Conservation (phyloP, 2,113 vertebrate genomes). For the Indri indri region DNA sequence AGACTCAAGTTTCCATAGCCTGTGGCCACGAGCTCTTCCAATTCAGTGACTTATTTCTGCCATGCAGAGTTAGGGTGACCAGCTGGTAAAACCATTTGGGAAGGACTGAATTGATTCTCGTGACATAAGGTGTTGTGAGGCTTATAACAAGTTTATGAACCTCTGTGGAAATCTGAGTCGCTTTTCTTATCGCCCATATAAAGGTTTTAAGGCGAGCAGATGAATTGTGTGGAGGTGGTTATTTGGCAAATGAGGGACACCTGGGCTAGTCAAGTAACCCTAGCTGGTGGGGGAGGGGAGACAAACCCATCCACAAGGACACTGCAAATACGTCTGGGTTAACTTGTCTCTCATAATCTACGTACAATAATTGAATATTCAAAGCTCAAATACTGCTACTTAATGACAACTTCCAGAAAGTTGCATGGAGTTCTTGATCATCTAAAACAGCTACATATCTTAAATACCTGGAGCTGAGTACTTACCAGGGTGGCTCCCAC, state of each 20-base stretch:
- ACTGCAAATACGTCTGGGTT: background rate
- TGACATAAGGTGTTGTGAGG: slow-evolving; percentile 70
- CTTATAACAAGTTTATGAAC: slow-evolving; percentile 73
- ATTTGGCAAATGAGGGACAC: slow-evolving; percentile 54
- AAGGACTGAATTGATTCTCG: slow-evolving; percentile 75
- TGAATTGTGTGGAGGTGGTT: slow-evolving; percentile 38
- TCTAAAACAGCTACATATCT: background rate
- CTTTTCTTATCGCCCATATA: slow-evolving; percentile 71
- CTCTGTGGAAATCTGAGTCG: slow-evolving; percentile 65
- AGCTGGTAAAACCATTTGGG: slow-evolving; percentile 84
- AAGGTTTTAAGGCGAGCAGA: slow-evolving; percentile 62
- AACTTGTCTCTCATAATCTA: background rate
- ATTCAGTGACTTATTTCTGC: slow-evolving; percentile 80
- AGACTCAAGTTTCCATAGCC: slow-evolving; percentile 64
- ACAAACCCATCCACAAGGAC: background rate
- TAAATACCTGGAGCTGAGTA: background rate
- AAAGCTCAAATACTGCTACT: background rate
- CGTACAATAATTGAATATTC: background rate
- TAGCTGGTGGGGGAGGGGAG: background rate
- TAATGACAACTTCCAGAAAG: background rate
- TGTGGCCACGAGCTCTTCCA: slow-evolving; percentile 71
- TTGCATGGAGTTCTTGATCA: background rate
- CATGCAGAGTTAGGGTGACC: slow-evolving; percentile 75
- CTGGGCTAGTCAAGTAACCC: slow-evolving; percentile 5
- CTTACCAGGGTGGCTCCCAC: background rate